Percentiles rank a stretch among this genome's conserved stretches.
Evolutionary conservation across 2,888 invertebrate species (phyloP).

Genomic region (Heteropelma amictum): DNA sequence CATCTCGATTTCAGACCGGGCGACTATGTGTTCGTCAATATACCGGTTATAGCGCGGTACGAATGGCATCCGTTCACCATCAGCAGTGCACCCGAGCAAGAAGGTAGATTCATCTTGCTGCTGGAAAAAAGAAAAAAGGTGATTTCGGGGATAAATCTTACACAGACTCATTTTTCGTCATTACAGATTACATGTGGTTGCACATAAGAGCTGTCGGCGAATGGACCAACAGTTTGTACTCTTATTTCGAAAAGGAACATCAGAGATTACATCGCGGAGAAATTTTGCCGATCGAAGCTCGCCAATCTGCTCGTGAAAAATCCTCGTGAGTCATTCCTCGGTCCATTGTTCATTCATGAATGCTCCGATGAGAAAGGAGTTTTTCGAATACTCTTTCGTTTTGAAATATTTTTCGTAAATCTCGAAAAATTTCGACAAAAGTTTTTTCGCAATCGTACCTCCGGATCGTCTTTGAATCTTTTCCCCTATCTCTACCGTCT

Average conservation of each 20-base stretch:
- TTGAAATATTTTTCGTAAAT: no score
- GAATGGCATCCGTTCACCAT: conserved; percentile 99
- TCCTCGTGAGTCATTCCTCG: conserved; percentile 68
- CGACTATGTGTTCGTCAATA: conserved; percentile 95
- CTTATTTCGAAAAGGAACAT: conserved; percentile 91
- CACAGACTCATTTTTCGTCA: background rate
- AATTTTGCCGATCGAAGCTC: conserved; percentile 77
- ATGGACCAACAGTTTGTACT: conserved; percentile 94
- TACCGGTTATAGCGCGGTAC: conserved; percentile 93
- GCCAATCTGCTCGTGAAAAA: conserved; percentile 65
- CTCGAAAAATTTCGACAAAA: no score
- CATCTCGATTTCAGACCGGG: conserved; percentile 95
- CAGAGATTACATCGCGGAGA: conserved; percentile 85
- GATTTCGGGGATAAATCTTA: no score
- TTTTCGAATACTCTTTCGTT: no score
- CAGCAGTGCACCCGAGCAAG: conserved; percentile 96
- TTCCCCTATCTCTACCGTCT: background rate
- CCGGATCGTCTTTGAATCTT: background rate
- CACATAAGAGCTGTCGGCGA: conserved; percentile 96
- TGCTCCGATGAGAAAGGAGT: no score
- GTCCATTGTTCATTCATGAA: background rate
- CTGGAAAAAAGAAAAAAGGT: background rate
- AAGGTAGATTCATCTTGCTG: conserved; percentile 80
- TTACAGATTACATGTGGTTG: conserved; percentile 91
- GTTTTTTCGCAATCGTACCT: conserved; percentile 31